Evolutionary conservation across 2,113 vertebrate genomes (phyloP).

Genomic region (Tautogolabrus adspersus): DNA sequence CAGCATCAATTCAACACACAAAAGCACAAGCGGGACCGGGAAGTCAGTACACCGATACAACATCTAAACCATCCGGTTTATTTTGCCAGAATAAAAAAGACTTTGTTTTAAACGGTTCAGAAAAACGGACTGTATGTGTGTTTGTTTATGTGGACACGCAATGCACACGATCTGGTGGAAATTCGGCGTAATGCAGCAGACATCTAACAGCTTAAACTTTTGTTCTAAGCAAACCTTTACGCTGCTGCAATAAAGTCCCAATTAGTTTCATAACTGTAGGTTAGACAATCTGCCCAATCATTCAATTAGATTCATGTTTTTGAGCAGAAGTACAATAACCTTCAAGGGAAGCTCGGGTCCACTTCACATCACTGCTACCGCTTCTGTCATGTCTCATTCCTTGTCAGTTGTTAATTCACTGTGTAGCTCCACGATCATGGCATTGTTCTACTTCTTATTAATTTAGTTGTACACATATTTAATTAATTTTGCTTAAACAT

Average conservation of each 20-base stretch:
- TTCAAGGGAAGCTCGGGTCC: conserved; percentile 32
- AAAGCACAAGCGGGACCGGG: too few species aligned
- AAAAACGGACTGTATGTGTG: too few species aligned
- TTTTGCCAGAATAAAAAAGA: too few species aligned
- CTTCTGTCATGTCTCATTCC: conserved; percentile 1
- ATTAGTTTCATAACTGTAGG: not conserved
- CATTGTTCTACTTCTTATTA: not conserved
- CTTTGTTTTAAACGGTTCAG: too few species aligned
- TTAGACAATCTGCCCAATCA: conserved; percentile 33
- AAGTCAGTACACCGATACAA: too few species aligned
- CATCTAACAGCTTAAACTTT: not conserved
- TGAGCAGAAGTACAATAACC: not conserved
- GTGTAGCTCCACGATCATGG: not conserved
- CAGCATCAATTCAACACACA: too few species aligned
- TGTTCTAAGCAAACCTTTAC: not conserved
- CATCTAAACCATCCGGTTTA: too few species aligned
- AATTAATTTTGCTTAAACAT: too few species aligned
- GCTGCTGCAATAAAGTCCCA: not conserved
- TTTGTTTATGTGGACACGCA: too few species aligned
- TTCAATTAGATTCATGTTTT: conserved; percentile 29
- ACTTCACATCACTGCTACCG: conserved; percentile 11
- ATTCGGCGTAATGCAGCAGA: conserved; percentile 2
- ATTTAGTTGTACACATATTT: not conserved
- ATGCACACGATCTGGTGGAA: too few species aligned
- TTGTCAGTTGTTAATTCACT: not conserved